These are phyloP conservation scores for Sisyra terminalis DNA, from an alignment of 2,888 invertebrate genomes.

Conservation along the genomic window DNA sequence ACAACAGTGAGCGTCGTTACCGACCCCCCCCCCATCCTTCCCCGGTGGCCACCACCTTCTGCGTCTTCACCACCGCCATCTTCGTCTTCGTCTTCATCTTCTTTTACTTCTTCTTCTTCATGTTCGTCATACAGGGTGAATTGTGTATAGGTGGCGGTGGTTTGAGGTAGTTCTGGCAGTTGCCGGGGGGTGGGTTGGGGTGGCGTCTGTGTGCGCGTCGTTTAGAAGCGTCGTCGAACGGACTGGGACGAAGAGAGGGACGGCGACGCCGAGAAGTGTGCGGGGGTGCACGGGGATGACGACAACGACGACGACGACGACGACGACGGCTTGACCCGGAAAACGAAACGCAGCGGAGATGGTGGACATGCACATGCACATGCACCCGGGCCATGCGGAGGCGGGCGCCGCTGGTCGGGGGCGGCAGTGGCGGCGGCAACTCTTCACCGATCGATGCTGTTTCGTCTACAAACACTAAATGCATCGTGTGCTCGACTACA, in stretches of 20 bases:
- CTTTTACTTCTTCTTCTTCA: too few relatives aligned
- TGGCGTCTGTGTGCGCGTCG: too few relatives aligned
- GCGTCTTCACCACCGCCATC: background rate
- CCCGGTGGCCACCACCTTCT: background rate
- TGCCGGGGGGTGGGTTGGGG: too few relatives aligned
- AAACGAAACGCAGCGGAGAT: conserved; percentile 5
- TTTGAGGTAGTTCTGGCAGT: too few relatives aligned
- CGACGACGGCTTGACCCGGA: conserved; percentile 5
- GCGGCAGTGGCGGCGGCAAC: background rate
- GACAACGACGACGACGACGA: too few relatives aligned
- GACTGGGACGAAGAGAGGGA: too few relatives aligned
- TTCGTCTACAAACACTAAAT: conserved; percentile 6
- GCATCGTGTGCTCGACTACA: background rate
- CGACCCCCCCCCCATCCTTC: background rate
- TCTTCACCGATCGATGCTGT: conserved; percentile 6
- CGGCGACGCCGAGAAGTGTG: too few relatives aligned
- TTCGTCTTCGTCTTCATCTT: too few relatives aligned
- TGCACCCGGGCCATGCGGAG: background rate
- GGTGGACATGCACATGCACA: conserved; percentile 4
- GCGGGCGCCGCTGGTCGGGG: background rate
- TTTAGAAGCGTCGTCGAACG: too few relatives aligned
- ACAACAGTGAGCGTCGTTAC: conserved; percentile 5
- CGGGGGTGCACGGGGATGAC: too few relatives aligned
- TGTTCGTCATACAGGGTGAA: too few relatives aligned
- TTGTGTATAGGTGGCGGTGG: too few relatives aligned